Evolutionary conservation across 2,113 vertebrate species (phyloP).

Genomic region (Hylia prasina): DNA sequence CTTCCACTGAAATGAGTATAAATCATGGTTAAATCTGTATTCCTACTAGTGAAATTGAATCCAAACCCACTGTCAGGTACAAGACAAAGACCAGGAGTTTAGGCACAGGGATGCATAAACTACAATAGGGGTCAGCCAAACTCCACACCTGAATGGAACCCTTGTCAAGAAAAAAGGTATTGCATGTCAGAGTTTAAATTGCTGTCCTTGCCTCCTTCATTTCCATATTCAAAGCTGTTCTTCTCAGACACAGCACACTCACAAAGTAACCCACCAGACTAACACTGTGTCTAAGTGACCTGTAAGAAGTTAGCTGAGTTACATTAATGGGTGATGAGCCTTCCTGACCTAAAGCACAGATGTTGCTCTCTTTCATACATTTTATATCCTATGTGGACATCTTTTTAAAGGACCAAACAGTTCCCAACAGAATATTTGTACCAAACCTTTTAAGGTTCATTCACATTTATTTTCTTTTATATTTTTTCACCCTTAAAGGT

Average conservation of each 20-base stretch:
- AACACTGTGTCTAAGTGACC: neutral
- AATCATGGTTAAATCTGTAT: neutral
- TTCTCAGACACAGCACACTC: neutral
- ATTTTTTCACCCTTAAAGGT: conserved; percentile 75
- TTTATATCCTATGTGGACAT: conserved; percentile 65
- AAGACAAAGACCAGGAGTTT: neutral
- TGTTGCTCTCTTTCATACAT: conserved; percentile 51
- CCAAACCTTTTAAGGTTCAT: conserved; percentile 76
- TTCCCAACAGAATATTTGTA: conserved; percentile 77
- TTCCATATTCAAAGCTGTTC: neutral
- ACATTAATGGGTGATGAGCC: conserved; percentile 48
- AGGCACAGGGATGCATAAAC: neutral
- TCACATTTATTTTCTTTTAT: conserved; percentile 74
- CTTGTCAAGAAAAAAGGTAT: neutral
- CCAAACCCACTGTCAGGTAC: neutral
- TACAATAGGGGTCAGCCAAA: neutral
- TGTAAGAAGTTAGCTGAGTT: conserved; percentile 41
- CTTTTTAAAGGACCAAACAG: conserved; percentile 67
- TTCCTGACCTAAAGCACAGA: conserved; percentile 64
- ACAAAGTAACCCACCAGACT: conserved; percentile 23
- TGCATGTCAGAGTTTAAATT: neutral
- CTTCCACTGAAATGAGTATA: neutral
- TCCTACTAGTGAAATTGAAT: neutral
- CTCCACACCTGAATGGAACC: neutral
- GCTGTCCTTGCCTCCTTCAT: neutral